Conservation (phyloP, 2,797 vertebrate genomes). For the Crotalus adamanteus region DNA sequence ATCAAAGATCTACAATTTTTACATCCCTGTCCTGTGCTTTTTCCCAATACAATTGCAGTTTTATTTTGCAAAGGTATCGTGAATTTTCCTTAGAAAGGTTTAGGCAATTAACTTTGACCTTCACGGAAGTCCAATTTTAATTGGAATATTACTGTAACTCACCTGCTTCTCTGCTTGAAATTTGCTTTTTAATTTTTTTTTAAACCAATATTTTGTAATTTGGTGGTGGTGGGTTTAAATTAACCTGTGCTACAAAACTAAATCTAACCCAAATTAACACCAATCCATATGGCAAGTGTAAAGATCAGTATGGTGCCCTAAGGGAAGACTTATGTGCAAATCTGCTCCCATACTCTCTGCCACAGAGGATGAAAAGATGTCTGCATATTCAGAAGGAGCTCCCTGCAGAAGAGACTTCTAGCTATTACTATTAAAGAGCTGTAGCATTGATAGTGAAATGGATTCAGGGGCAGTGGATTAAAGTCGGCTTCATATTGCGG, state of each 20-base stretch:
- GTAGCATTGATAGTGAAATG: conserved; percentile 72
- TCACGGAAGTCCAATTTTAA: conserved; percentile 58
- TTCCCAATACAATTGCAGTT: conserved; percentile 54
- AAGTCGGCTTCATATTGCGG: conserved; percentile 26
- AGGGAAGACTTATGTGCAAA: conserved; percentile 37
- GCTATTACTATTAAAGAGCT: conserved; percentile 63
- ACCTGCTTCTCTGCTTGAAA: conserved; percentile 71
- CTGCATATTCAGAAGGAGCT: conserved; percentile 16
- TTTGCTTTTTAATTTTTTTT: conserved; percentile 58
- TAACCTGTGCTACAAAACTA: conserved; percentile 74
- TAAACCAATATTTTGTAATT: conserved; percentile 45
- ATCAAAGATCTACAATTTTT: conserved; percentile 51
- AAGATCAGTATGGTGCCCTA: conserved; percentile 77
- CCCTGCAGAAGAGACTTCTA: conserved; percentile 48
- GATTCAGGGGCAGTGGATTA: conserved; percentile 65
- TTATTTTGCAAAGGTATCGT: conserved; percentile 63
- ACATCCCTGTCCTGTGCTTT: conserved; percentile 55
- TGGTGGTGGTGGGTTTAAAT: conserved; percentile 50
- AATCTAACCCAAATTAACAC: conserved; percentile 76
- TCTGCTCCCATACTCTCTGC: conserved; percentile 12
- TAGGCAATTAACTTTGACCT: conserved; percentile 60
- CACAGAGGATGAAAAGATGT: conserved; percentile 41
- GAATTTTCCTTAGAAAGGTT: conserved; percentile 62
- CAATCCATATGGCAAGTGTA: conserved; percentile 78
- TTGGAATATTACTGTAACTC: conserved; percentile 64